phyloP scores from a whole-genome alignment of 2,797 vertebrate genomes.

The Molothrus ater region DNA sequence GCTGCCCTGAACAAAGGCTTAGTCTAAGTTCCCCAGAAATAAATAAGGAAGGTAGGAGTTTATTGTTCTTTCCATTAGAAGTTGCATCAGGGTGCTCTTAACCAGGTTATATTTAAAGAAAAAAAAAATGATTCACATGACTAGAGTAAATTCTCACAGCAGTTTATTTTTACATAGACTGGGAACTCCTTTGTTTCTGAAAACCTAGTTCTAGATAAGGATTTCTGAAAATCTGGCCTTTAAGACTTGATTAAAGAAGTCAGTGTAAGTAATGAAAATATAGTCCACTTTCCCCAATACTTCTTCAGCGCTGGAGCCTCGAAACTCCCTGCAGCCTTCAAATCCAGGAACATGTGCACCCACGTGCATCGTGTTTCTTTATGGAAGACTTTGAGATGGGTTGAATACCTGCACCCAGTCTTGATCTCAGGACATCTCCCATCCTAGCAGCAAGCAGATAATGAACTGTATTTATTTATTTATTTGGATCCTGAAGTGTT shows the following conservation, averaged over 20 bases:
- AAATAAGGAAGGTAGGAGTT: neutral
- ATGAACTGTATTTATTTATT: slow-evolving; percentile 11
- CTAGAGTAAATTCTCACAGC: neutral
- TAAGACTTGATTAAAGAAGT: neutral
- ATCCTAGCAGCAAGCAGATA: neutral
- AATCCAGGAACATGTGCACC: neutral
- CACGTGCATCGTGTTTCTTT: neutral
- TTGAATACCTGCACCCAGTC: neutral
- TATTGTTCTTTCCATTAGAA: neutral
- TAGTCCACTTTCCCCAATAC: rapidly evolving
- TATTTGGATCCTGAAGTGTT: neutral
- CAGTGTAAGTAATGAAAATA: neutral
- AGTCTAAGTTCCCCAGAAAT: neutral
- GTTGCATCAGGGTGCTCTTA: neutral
- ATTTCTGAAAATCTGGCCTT: neutral
- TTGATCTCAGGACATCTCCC: neutral
- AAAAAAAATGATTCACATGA: rapidly evolving
- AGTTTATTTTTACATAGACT: neutral
- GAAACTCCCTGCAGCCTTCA: neutral
- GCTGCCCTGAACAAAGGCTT: neutral
- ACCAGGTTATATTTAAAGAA: neutral
- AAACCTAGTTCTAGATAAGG: neutral
- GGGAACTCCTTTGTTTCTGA: neutral
- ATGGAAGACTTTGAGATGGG: neutral
- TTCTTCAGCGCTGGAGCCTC: neutral